phyloP scores from a whole-genome alignment of 2,113 vertebrate genomes.

The Nesogale talazaci region DNA sequence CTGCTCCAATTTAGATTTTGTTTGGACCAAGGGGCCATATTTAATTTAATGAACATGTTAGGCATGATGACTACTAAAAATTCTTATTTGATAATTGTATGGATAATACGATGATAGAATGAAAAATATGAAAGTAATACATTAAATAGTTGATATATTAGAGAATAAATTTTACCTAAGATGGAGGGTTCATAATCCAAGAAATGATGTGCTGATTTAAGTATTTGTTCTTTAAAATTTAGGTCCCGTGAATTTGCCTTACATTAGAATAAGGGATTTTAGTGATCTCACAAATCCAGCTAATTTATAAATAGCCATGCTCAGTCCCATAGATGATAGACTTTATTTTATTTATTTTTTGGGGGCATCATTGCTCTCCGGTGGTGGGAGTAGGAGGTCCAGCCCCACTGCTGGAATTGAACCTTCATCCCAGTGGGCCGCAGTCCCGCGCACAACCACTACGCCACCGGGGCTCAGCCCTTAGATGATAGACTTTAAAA shows the following conservation, averaged over 20 bases:
- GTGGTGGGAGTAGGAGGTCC: too few relatives aligned
- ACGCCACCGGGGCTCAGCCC: too few relatives aligned
- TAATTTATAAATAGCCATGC: slow-evolving; percentile 3
- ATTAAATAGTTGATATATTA: slow-evolving; percentile 14
- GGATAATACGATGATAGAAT: background rate
- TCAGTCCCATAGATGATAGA: background rate
- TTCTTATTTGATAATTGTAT: slow-evolving; percentile 25
- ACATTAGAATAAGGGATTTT: slow-evolving; percentile 31
- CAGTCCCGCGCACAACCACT: too few relatives aligned
- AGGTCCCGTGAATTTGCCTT: slow-evolving; percentile 30
- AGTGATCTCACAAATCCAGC: slow-evolving; percentile 16
- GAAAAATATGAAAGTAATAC: background rate
- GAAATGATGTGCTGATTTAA: background rate
- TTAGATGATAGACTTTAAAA: slow-evolving; percentile 51
- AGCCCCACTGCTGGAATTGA: too few relatives aligned
- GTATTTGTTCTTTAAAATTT: background rate
- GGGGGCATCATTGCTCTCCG: too few relatives aligned
- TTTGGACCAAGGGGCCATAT: background rate
- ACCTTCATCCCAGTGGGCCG: too few relatives aligned
- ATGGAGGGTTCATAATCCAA: background rate
- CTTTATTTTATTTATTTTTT: too few relatives aligned
- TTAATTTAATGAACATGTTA: background rate
- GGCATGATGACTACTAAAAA: slow-evolving; percentile 26
- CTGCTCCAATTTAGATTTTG: background rate
- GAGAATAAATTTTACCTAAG: background rate